These are phyloP conservation scores for Megalopta genalis DNA, from an alignment of 1,140 invertebrate species.

Conservation along the genomic window DNA sequence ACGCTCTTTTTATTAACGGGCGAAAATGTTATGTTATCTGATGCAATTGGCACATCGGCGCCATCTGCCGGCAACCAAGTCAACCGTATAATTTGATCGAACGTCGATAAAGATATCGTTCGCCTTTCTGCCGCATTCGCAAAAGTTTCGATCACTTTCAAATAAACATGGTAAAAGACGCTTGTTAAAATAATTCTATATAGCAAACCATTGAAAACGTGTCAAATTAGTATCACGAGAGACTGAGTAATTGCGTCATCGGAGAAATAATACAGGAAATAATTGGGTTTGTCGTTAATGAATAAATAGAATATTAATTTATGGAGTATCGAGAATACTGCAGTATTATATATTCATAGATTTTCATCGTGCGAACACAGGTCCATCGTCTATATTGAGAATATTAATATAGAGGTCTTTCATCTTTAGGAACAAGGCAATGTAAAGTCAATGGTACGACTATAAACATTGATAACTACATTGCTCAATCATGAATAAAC, in stretches of 20 bases:
- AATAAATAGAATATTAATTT: not conserved
- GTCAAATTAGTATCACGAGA: not conserved
- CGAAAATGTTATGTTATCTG: not conserved
- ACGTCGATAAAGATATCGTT: constrained; percentile 30
- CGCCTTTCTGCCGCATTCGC: not conserved
- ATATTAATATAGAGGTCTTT: not conserved
- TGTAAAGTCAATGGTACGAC: constrained; percentile 7
- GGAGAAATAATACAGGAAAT: not conserved
- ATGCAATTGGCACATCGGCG: not conserved
- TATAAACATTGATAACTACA: constrained; percentile 26
- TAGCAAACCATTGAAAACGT: not conserved
- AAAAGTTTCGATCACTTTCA: not conserved
- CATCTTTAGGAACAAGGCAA: not conserved
- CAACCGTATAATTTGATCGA: constrained; percentile 4
- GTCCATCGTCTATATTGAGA: not conserved
- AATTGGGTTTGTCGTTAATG: not conserved
- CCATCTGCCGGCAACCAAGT: constrained; percentile 12
- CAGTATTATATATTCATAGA: not conserved
- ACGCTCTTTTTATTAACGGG: not conserved
- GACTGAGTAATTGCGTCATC: not conserved
- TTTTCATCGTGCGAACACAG: not conserved
- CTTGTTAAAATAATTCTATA: not conserved
- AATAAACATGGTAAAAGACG: not conserved
- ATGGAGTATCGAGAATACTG: not conserved
- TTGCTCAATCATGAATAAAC: constrained; percentile 38